A percentile compares a stretch with the other conserved stretches of the same genome.
Evolutionary conservation across 2,113 vertebrate genomes (phyloP).

Genomic region (Oncorhynchus tshawytscha): DNA sequence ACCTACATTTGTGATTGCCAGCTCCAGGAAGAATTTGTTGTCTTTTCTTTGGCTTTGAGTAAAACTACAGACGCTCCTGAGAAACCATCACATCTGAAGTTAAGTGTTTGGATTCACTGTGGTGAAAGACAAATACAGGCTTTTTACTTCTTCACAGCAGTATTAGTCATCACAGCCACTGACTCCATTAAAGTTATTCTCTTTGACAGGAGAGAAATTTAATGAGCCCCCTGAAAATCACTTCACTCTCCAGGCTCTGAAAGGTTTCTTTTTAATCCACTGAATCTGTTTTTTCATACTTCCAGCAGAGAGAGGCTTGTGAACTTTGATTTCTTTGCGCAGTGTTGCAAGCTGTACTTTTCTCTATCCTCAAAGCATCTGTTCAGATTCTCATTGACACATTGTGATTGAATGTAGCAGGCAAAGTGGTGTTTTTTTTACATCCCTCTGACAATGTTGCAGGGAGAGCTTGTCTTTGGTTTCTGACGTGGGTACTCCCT

Average conservation of each 20-base stretch:
- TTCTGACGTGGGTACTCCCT: not conserved
- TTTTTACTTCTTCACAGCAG: not conserved
- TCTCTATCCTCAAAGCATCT: not conserved
- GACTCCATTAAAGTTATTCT: not conserved
- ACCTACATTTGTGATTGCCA: not conserved
- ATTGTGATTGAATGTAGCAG: not conserved
- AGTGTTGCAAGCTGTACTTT: slow-evolving; percentile 15
- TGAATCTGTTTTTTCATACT: slow-evolving; percentile 34
- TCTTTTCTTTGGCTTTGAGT: slow-evolving; percentile 31
- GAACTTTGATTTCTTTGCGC: not conserved
- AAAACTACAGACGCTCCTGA: slow-evolving; percentile 16
- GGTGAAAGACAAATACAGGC: slow-evolving; percentile 24
- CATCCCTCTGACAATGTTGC: not conserved
- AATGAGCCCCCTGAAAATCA: slow-evolving; percentile 52
- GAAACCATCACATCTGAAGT: slow-evolving; percentile 7
- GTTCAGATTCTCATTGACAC: not conserved
- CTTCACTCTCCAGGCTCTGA: slow-evolving; percentile 32
- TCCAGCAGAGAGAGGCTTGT: slow-evolving; percentile 21
- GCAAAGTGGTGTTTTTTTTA: not conserved
- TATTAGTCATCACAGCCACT: slow-evolving; percentile 24
- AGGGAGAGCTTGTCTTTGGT: not conserved
- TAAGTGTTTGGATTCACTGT: slow-evolving; percentile 33
- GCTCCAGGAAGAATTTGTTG: slow-evolving; percentile 24
- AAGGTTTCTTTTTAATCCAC: slow-evolving; percentile 24
- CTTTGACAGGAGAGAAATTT: slow-evolving; percentile 51